phyloP scores from a whole-genome alignment of 2,888 invertebrate species.

The Peribatodes rhomboidaria region DNA sequence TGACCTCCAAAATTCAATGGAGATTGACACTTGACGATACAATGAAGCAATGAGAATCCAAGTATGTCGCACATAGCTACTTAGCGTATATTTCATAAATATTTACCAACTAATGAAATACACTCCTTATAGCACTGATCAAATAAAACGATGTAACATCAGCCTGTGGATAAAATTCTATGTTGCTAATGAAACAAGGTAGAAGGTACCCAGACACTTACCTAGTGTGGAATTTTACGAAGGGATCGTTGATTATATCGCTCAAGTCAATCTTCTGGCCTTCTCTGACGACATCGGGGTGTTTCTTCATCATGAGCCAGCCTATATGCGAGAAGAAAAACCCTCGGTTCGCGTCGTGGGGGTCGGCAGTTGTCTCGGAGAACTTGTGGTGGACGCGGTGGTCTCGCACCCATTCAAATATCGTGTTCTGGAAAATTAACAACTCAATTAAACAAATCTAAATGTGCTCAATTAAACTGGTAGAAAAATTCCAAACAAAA shows the following conservation, averaged over 20 bases:
- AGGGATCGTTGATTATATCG: conserved; percentile 92
- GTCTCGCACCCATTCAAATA: conserved; percentile 91
- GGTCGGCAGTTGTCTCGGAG: conserved; percentile 93
- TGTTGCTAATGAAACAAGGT: not conserved
- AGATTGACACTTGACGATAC: conserved; percentile 11
- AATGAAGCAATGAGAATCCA: conserved; percentile 4
- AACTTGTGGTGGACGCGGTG: conserved; percentile 92
- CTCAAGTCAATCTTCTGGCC: conserved; percentile 94
- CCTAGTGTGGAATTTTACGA: conserved; percentile 92
- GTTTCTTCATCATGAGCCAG: conserved; percentile 96
- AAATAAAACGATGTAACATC: conserved; percentile 1
- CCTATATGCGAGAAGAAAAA: conserved; percentile 98
- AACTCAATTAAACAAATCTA: too few relatives aligned
- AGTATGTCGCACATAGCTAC: not conserved
- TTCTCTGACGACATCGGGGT: conserved; percentile 92
- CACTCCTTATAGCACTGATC: not conserved
- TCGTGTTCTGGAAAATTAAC: conserved; percentile 85
- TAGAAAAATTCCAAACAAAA: too few relatives aligned
- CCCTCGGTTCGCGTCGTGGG: conserved; percentile 92
- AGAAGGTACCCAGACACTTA: conserved; percentile 58
- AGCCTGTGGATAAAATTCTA: not conserved
- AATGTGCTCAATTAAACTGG: too few relatives aligned
- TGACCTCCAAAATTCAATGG: conserved; percentile 7
- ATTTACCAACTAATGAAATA: conserved; percentile 1
- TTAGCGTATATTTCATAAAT: conserved; percentile 12